phyloP scores from a whole-genome alignment of 1,140 invertebrate genomes.

The Ceratina japonica region DNA sequence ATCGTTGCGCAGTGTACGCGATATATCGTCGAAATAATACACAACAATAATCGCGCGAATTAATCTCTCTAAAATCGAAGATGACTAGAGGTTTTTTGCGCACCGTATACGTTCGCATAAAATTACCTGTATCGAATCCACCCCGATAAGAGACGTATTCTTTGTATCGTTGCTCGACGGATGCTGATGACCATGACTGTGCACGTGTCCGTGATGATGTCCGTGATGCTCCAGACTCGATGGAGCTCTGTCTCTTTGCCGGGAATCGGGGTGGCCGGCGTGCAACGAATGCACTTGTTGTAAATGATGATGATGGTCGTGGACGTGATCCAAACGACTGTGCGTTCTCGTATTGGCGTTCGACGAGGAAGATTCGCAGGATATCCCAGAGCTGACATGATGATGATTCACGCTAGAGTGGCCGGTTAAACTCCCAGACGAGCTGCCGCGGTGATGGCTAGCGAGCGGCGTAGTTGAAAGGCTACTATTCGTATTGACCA shows the following conservation, averaged over 20 bases:
- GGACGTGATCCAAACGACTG: slow-evolving; percentile 70
- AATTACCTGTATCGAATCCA: slow-evolving; percentile 72
- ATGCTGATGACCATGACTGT: slow-evolving; percentile 60
- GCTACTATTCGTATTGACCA: slow-evolving; percentile 64
- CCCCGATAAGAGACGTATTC: slow-evolving; percentile 66
- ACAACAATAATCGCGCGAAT: too few relatives aligned
- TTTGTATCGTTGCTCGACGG: slow-evolving; percentile 59
- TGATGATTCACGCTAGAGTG: slow-evolving; percentile 68
- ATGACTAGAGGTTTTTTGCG: too few relatives aligned
- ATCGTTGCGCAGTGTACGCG: too few relatives aligned
- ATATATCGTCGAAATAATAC: too few relatives aligned
- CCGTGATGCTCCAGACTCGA: slow-evolving; percentile 66
- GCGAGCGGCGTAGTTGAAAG: slow-evolving; percentile 66
- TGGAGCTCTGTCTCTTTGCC: slow-evolving; percentile 65
- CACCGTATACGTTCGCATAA: too few relatives aligned
- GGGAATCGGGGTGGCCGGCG: slow-evolving; percentile 55
- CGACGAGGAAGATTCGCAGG: slow-evolving; percentile 73
- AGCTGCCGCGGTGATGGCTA: slow-evolving; percentile 64
- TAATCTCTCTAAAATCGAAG: too few relatives aligned
- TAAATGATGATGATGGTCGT: slow-evolving; percentile 69
- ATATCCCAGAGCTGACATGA: slow-evolving; percentile 71
- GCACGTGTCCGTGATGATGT: slow-evolving; percentile 66
- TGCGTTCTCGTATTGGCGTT: slow-evolving; percentile 69
- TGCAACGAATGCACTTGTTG: slow-evolving; percentile 63
- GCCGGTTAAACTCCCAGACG: slow-evolving; percentile 57